These are phyloP conservation scores for Diplodus puntazzo DNA, from an alignment of 2,797 vertebrate genomes.

Conservation along the genomic window DNA sequence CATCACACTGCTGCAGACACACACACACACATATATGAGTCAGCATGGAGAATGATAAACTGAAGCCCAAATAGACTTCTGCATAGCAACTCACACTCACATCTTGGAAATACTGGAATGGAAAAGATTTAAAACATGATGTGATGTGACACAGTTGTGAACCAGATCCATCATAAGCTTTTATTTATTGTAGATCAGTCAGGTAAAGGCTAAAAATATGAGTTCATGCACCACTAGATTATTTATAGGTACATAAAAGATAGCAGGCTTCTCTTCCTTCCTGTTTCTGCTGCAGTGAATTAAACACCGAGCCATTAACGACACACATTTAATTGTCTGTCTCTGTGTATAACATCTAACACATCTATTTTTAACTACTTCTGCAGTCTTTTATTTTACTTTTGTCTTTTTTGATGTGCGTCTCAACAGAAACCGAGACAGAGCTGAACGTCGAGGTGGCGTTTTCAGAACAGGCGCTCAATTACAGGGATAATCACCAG, in stretches of 20 bases:
- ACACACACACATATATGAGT: conserved; percentile 40
- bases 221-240: neutral
- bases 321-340: neutral
- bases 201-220: neutral
- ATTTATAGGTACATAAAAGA: neutral
- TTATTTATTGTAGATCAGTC: neutral
- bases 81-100: conserved; percentile 27
- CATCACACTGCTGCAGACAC: conserved; percentile 19
- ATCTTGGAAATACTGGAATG: neutral
- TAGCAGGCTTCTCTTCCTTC: conserved; percentile 6
- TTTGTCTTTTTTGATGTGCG: neutral
- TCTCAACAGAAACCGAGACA: conserved; percentile 81
- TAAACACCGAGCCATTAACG: neutral
- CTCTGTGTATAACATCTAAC: conserved; percentile 28
- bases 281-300: conserved; percentile 16
- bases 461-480: conserved; percentile 95
- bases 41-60: conserved; percentile 27
- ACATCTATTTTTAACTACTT: neutral
- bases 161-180: neutral
- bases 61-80: conserved; percentile 22
- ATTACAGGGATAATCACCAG: conserved; percentile 84
- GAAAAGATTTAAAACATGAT: neutral
- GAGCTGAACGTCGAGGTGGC: conserved; percentile 94
- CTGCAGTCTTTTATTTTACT: conserved; percentile 12
- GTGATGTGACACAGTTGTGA: neutral